Evolutionary conservation across 1,140 invertebrate species (phyloP), one percentile per base, ranked within the genome.

Genomic region (Saccostrea echinata): DNA sequence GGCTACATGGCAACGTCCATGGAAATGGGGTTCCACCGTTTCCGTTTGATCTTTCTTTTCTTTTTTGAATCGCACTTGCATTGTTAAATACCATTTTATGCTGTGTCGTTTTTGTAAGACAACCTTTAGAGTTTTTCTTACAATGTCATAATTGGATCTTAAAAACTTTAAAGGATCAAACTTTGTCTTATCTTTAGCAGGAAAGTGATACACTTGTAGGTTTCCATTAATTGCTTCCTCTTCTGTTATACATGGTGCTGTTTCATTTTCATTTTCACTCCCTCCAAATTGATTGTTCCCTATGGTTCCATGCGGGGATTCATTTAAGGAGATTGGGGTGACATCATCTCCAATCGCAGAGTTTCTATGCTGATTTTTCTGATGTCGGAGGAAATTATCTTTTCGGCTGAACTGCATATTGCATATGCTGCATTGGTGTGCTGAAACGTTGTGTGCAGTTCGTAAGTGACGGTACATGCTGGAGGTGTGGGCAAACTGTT

Each of bases 1-100:
- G 55, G 57, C 71, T 12, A 83, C 76, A n/a, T 88, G 86, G 64
- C 83, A 84, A 71, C 82, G 81, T 51, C 86, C 83, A 6, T 80
- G 43, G 13, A 88, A 88, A 53, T 84, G 86, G 24, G 64, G 51
- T 55, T 84, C 82, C 27, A 51, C 83, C 27, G 24, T 68, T 35
- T 84, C 86, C 18, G 52, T 6, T 30, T 71, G 13, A n/a, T 80
- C 35, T 27, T 27, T n/a, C 24, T 55, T 76, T 64, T 35, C 24
- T 55, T 24, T 84, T 21, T 18, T 24, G 30, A 88, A 55, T 68
- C 81, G 81, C 4, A 88, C 52, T 3, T 88, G 16, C 27, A 81
- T 53, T 12, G 84, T 21, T n/a, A 85, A 43, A 24, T 71, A 85
- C 82, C 84, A 84, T n/a, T 43, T 43, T 43, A 68, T 68, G 61